These are phyloP conservation scores for Dinomys branickii DNA, from an alignment of 2,113 vertebrate genomes.

Conservation along the genomic window DNA sequence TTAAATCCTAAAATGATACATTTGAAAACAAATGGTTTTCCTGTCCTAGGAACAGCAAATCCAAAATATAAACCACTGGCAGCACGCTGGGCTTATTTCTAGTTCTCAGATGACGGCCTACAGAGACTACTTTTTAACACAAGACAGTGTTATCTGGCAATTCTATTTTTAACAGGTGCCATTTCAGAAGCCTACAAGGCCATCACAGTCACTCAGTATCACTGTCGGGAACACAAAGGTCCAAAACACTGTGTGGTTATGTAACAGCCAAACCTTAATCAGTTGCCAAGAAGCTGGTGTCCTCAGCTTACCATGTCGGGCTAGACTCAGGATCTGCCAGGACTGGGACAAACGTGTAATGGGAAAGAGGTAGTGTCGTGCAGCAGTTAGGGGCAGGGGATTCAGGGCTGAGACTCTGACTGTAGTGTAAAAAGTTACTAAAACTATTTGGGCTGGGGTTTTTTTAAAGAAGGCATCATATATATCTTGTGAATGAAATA, in stretches of 20 bases:
- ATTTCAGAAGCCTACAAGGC: background rate
- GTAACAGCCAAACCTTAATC: background rate
- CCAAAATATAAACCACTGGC: background rate
- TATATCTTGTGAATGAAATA: background rate
- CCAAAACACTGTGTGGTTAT: background rate
- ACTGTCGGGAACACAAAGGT: background rate
- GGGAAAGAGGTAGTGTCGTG: background rate
- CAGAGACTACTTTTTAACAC: background rate
- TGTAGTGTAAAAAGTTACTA: background rate
- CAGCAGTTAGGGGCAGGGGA: background rate
- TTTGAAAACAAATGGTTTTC: background rate
- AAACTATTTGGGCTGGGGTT: background rate
- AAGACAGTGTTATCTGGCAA: background rate
- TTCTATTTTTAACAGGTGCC: slow-evolving; percentile 64
- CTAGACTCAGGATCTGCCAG: background rate
- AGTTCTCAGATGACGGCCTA: background rate
- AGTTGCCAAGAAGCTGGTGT: background rate
- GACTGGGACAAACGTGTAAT: accelerated
- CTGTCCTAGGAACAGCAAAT: background rate
- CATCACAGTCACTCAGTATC: background rate
- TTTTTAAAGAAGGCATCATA: background rate
- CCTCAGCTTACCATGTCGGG: background rate
- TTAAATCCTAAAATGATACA: background rate
- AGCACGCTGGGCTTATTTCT: background rate
- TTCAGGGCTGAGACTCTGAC: background rate